These are phyloP conservation scores for Hestina assimilis DNA, from an alignment of 1,140 invertebrate genomes.

Conservation along the genomic window DNA sequence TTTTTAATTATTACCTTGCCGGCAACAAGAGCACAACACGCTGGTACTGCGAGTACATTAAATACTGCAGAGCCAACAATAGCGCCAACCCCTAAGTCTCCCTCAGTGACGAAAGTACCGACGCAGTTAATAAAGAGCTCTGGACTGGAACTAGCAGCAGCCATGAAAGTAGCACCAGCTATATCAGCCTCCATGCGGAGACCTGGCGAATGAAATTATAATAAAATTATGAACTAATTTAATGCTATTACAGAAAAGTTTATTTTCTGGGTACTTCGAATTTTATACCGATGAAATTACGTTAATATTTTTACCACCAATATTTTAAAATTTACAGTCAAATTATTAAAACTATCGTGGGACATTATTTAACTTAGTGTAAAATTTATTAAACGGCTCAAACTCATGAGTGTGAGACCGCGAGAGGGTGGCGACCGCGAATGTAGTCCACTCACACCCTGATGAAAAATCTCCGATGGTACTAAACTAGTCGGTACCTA, in stretches of 20 bases:
- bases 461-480: no score
- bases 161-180: constrained; percentile 94
- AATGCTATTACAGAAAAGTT: not conserved
- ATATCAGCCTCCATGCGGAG: constrained; percentile 85
- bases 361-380: no score
- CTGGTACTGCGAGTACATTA: constrained; percentile 93
- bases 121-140: constrained; percentile 94
- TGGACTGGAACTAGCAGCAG: constrained; percentile 92
- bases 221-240: not conserved
- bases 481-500: no score
- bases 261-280: no score
- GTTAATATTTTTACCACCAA: no score
- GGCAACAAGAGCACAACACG: constrained; percentile 88
- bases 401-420: no score
- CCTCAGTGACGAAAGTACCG: constrained; percentile 90
- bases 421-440: no score
- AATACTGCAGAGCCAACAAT: constrained; percentile 94
- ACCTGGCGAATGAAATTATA: constrained; percentile 61
- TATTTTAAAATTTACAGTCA: no score
- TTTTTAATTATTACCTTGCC: constrained; percentile 83
- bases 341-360: no score
- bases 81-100: constrained; percentile 90
- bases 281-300: no score
- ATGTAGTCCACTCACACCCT: no score
- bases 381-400: no score